Evolutionary conservation across 2,888 invertebrate species (phyloP).

Genomic region (Cantharis flavilabris): DNA sequence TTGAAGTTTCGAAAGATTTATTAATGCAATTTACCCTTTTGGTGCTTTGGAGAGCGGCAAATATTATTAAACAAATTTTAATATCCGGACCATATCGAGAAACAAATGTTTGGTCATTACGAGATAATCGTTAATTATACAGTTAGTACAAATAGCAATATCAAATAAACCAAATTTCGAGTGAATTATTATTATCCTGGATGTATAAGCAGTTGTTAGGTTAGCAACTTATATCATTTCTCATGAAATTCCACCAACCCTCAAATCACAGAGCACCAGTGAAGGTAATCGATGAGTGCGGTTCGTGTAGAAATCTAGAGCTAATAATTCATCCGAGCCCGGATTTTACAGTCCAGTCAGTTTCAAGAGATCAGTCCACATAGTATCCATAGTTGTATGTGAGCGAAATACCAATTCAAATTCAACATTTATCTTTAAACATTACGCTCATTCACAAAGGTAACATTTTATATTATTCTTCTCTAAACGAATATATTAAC

Average conservation of each 20-base stretch:
- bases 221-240: neutral
- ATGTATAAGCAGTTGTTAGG: neutral
- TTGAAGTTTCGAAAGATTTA: neutral
- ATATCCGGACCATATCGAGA: neutral
- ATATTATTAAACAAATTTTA: neutral
- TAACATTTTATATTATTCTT: neutral
- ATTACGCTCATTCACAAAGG: neutral
- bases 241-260: conserved; percentile 15
- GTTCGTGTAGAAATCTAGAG: conserved; percentile 24
- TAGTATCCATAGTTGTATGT: neutral
- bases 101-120: neutral
- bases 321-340: conserved; percentile 28
- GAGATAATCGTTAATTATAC: neutral
- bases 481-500: neutral
- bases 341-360: conserved; percentile 29
- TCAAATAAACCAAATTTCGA: neutral
- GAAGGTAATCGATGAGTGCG: conserved; percentile 29
- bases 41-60: neutral
- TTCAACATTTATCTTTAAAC: neutral
- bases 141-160: neutral
- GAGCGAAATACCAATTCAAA: neutral
- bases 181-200: conserved; percentile 1
- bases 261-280: conserved; percentile 25
- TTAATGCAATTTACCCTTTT: neutral
- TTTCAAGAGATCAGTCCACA: conserved; percentile 10